Percentiles rank a stretch among this genome's conserved stretches.
phyloP scores from a whole-genome alignment of 1,140 invertebrate species.

The Chironomus tepperi region DNA sequence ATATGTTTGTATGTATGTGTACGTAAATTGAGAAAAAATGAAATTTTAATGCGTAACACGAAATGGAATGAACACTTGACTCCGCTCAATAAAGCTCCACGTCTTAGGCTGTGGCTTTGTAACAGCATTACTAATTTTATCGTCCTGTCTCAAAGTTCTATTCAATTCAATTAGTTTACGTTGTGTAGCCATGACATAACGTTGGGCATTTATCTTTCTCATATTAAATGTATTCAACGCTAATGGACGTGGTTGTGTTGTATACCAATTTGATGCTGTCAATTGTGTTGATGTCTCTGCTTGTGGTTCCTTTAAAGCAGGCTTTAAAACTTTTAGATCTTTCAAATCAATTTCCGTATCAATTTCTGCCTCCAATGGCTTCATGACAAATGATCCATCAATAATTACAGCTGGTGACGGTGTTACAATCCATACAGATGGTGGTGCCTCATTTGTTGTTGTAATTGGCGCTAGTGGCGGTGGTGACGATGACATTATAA shows the following conservation, averaged over 20 bases:
- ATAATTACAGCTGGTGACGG: not conserved
- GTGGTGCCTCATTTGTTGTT: not conserved
- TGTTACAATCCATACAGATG: not conserved
- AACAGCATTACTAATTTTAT: not conserved
- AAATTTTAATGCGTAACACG: not conserved
- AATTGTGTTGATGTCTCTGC: not conserved
- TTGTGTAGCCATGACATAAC: not conserved
- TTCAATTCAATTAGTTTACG: not conserved
- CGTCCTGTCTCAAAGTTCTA: not conserved
- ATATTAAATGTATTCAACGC: not conserved
- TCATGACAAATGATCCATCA: not conserved
- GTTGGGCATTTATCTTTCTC: not conserved
- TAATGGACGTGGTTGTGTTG: not conserved
- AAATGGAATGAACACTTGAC: not conserved
- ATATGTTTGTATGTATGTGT: too few relatives aligned
- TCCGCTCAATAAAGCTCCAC: not conserved
- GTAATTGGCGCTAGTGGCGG: not conserved
- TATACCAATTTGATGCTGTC: not conserved
- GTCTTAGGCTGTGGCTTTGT: not conserved
- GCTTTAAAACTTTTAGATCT: not conserved
- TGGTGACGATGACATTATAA: not conserved
- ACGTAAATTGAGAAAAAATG: not conserved
- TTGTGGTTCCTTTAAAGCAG: not conserved
- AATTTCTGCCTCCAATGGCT: not conserved
- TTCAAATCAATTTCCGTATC: constrained; percentile 17